These are phyloP conservation scores for Aphidius gifuensis DNA, from an alignment of 1,140 invertebrate species.

Conservation along the genomic window DNA sequence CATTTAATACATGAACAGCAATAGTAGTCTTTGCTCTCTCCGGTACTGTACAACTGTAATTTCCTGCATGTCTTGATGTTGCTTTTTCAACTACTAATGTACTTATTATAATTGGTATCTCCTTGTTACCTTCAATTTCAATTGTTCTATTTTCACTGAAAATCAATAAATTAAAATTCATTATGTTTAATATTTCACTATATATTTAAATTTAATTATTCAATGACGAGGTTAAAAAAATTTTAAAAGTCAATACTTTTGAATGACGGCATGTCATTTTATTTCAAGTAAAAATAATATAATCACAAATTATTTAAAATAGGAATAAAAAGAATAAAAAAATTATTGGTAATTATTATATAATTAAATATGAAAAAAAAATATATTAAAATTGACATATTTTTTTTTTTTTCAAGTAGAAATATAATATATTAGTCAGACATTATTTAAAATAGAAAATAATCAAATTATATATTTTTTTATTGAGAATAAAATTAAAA, in stretches of 20 bases:
- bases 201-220: not conserved
- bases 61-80: conserved; percentile 58
- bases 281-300: no score
- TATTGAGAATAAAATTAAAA: not conserved
- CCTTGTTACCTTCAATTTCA: conserved; percentile 49
- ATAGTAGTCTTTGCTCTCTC: conserved; percentile 51
- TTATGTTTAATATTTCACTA: not conserved
- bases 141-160: conserved; percentile 56
- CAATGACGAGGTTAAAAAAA: not conserved
- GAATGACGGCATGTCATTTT: no score
- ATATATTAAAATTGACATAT: no score
- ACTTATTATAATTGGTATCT: conserved; percentile 57
- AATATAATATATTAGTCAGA: no score
- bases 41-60: conserved; percentile 60
- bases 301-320: no score
- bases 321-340: no score
- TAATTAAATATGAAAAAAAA: no score
- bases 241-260: no score
- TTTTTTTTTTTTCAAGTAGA: no score
- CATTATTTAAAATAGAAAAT: not conserved
- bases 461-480: not conserved
- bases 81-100: conserved; percentile 59
- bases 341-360: no score
- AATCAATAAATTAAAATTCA: conserved; percentile 21
- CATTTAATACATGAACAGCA: conserved; percentile 56